These are phyloP conservation scores for Sphaeridia pumilis DNA, from an alignment of 2,888 invertebrate species.

Conservation along the genomic window DNA sequence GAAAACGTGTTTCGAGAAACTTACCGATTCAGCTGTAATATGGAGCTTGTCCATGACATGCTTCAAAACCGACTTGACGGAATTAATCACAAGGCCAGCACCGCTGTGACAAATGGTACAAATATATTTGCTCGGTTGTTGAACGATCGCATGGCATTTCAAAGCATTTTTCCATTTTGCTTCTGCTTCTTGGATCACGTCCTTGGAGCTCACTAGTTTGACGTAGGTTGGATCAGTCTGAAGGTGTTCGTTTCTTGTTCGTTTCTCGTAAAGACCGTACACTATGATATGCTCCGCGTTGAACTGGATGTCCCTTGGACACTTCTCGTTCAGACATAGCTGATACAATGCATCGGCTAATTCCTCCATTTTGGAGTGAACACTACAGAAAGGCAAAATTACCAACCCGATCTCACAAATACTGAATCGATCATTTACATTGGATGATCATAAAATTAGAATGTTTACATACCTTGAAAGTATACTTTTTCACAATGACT, in stretches of 20 bases:
- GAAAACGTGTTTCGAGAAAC: background rate
- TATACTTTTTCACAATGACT: no score
- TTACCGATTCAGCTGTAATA: background rate
- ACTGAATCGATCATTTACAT: no score
- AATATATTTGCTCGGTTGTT: background rate
- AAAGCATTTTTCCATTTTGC: no score
- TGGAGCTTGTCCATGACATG: background rate
- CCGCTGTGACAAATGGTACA: background rate
- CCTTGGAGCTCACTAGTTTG: background rate
- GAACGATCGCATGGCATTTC: background rate
- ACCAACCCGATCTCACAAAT: no score
- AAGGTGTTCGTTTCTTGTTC: no score
- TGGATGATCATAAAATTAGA: no score
- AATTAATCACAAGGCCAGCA: background rate
- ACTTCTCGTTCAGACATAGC: background rate
- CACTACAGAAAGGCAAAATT: no score
- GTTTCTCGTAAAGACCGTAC: background rate
- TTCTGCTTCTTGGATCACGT: no score
- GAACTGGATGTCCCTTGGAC: conserved; percentile 2
- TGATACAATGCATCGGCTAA: background rate
- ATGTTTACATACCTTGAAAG: no score
- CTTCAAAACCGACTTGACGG: background rate
- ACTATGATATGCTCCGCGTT: conserved; percentile 1
- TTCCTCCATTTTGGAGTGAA: background rate
- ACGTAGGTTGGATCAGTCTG: no score